Evolutionary conservation across 1,140 invertebrate species (phyloP).

Genomic region (Calliopsis andreniformis): DNA sequence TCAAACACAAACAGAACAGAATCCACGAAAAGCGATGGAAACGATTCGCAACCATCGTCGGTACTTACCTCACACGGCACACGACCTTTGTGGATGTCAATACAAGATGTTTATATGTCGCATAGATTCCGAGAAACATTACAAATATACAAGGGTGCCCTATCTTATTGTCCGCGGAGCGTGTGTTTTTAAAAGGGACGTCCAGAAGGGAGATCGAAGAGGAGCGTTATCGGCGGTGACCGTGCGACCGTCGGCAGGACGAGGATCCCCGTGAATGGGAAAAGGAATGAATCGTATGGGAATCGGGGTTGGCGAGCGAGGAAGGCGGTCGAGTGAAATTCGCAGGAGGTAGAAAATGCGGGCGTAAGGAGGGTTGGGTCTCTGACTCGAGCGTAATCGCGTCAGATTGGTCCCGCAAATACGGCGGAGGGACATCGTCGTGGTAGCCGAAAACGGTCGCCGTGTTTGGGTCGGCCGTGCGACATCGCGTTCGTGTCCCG

Average conservation of each 20-base stretch:
- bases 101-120: neutral
- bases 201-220: neutral
- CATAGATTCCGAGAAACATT: too few species aligned
- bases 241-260: neutral
- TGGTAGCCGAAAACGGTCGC: slow-evolving; percentile 19
- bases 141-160: too few species aligned
- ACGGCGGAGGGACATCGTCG: slow-evolving; percentile 34
- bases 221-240: neutral
- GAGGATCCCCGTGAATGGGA: neutral
- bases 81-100: too few species aligned
- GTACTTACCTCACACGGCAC: too few species aligned
- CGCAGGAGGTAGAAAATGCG: slow-evolving; percentile 66
- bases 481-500: neutral
- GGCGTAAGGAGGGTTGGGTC: slow-evolving; percentile 73
- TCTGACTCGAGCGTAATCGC: slow-evolving; percentile 47
- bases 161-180: slow-evolving; percentile 13
- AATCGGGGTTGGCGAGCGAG: slow-evolving; percentile 22
- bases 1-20: too few species aligned
- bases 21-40: too few species aligned
- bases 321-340: slow-evolving; percentile 46
- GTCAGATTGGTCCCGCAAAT: slow-evolving; percentile 50
- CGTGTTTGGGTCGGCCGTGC: slow-evolving; percentile 25
- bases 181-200: slow-evolving; percentile 32
- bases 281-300: slow-evolving; percentile 4
- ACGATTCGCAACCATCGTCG: too few species aligned